Evolutionary conservation across 2,888 invertebrate species (phyloP), one percentile per base, ranked within the genome.

Genomic region (Rhodophaea formosa): DNA sequence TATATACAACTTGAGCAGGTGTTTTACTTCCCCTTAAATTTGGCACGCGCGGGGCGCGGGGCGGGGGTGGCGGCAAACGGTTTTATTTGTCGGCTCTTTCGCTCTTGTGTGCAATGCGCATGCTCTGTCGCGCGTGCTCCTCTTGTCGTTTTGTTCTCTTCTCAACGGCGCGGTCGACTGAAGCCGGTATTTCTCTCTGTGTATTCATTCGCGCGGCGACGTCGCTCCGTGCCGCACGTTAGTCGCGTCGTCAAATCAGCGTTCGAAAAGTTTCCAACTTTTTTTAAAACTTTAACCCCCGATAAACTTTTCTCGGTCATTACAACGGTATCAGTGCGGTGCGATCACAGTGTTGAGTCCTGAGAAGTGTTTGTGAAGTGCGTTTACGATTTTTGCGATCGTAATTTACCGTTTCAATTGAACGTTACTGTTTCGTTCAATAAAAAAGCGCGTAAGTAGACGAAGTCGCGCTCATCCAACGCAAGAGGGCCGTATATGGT

Each of bases 391-490:
- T 78, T 84, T 80, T 82, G 80, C 83, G 78, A 80, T 81, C 71
- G 72, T 71, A 74, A 79, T 86, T 83, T 86, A 88, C 87, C 85
- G 88, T 88, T 88, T 80, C 78, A 81, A 80, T 86, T 81, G 86
- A 85, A 88, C 88, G 84, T 86, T 87, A 88, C 88, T 88, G 88
- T 87, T 88, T 84, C 74, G 82, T 84, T 86, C 77, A 74, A 83
- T 81, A 82, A 87, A 80, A 80, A 86, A 86, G 78, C 82, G 84
- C 81, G 79, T 82, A 82, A 82, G 82, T 58, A 59, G 61, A 60
- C 72, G 74, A 75, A 77, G 81, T 82, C 77, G 79, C 78, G 82
- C 78, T 82, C 80, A 80, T 84, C 81, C 77, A 72, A 73, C 57
- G 58, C 56, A 68, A 73, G 82, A 85, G 86, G 85, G 82, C 84